These are phyloP conservation scores for Temnothorax ravouxi DNA, from an alignment of 2,888 invertebrate species.

Conservation along the genomic window DNA sequence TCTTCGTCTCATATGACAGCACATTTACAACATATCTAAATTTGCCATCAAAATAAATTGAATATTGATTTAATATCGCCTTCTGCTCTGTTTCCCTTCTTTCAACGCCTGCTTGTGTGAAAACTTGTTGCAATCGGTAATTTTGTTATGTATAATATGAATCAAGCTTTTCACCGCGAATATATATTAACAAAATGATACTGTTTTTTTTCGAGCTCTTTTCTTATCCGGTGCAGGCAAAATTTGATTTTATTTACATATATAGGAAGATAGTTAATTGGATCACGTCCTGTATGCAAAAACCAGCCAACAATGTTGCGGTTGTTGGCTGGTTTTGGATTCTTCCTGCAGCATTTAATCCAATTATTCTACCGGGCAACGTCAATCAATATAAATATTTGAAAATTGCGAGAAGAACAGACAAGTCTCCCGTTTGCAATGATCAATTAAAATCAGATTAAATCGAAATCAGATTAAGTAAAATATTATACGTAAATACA, in stretches of 20 bases:
- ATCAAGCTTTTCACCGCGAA: background rate
- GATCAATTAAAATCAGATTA: slow-evolving; percentile 23
- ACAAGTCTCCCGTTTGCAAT: slow-evolving; percentile 18
- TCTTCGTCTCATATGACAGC: slow-evolving; percentile 35
- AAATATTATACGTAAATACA: background rate
- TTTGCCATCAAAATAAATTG: slow-evolving; percentile 47
- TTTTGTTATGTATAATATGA: background rate
- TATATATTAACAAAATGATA: background rate
- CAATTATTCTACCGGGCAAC: slow-evolving; percentile 38
- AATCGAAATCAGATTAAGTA: slow-evolving; percentile 22
- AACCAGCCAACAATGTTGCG: slow-evolving; percentile 18
- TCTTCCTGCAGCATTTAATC: slow-evolving; percentile 36
- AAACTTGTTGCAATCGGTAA: slow-evolving; percentile 10
- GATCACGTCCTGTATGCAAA: slow-evolving; percentile 6
- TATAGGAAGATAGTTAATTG: slow-evolving; percentile 29
- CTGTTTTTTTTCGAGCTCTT: background rate
- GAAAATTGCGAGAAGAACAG: slow-evolving; percentile 15
- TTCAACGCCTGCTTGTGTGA: background rate
- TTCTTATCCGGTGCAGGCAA: background rate
- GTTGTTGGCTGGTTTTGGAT: slow-evolving; percentile 20
- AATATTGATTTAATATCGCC: slow-evolving; percentile 24
- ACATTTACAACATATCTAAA: slow-evolving; percentile 31
- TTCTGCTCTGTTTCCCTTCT: background rate
- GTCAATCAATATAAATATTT: slow-evolving; percentile 52
- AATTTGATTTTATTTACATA: slow-evolving; percentile 32